Conservation (phyloP, 1,140 invertebrate genomes). For the Platyura marginata region DNA sequence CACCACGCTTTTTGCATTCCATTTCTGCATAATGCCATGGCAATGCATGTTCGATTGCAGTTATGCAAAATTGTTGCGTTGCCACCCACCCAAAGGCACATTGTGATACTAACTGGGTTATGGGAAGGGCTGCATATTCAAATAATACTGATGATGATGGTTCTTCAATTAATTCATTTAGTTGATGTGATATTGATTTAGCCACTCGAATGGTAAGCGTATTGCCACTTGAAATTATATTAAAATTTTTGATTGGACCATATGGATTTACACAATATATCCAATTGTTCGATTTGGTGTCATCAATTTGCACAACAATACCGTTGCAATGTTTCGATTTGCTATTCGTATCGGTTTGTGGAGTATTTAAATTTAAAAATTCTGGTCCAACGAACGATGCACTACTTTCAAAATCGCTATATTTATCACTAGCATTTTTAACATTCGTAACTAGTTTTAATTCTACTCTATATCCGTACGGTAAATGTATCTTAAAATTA, state of each 20-base stretch:
- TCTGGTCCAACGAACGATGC: neutral
- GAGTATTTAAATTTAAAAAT: conserved; percentile 1
- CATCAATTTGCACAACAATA: neutral
- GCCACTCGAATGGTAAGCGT: conserved; percentile 6
- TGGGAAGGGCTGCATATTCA: conserved; percentile 27
- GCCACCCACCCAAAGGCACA: conserved; percentile 45
- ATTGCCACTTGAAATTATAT: conserved; percentile 7
- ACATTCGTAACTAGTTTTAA: conserved; percentile 24
- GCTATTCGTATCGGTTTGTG: neutral
- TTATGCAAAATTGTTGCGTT: conserved; percentile 36
- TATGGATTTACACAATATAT: conserved; percentile 7
- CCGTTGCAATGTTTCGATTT: neutral
- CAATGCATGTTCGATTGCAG: conserved; percentile 29
- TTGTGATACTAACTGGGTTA: conserved; percentile 31
- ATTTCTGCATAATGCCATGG: conserved; percentile 43
- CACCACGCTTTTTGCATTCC: conserved; percentile 37
- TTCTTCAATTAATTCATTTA: neutral
- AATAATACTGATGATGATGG: conserved; percentile 11
- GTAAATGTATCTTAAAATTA: conserved; percentile 39
- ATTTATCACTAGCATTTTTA: neutral
- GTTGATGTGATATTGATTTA: neutral
- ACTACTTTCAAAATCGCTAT: neutral
- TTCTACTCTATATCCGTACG: conserved; percentile 38
- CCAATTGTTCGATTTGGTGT: conserved; percentile 4
- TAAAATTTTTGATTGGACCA: conserved; percentile 4